Percentiles rank a stretch among this genome's conserved stretches.
These are phyloP conservation scores for Cylas formicarius DNA, from an alignment of 1,140 invertebrate species.

Conservation along the genomic window DNA sequence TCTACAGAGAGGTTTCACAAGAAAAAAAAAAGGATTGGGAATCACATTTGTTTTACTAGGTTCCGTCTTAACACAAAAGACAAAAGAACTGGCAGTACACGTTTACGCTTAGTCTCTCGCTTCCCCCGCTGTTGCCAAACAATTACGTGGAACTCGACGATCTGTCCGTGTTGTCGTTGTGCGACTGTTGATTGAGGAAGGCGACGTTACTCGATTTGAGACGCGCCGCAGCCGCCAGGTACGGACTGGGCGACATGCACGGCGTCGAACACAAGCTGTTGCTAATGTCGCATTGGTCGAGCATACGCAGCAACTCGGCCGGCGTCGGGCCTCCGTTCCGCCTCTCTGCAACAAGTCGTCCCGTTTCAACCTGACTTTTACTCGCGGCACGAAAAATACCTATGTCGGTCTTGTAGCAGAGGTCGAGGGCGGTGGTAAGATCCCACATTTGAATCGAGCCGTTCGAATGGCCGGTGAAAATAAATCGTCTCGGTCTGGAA, in stretches of 20 bases:
- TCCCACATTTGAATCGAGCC: conserved; percentile 98
- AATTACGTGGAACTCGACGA: conserved; percentile 17
- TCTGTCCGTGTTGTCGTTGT: conserved; percentile 35
- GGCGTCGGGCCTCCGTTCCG: conserved; percentile 78
- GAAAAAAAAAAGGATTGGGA: no score
- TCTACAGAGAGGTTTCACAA: no score
- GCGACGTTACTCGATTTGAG: conserved; percentile 68
- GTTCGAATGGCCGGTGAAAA: conserved; percentile 92
- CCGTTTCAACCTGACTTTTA: not conserved
- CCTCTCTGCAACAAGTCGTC: conserved; percentile 37
- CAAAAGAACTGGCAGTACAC: no score
- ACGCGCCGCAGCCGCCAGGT: conserved; percentile 52
- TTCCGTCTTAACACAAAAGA: no score
- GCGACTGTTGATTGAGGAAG: conserved; percentile 59
- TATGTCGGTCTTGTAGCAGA: conserved; percentile 59
- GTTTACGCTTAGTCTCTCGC: no score
- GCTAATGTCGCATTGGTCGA: conserved; percentile 90
- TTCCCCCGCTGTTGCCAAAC: no score
- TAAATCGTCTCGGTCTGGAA: conserved; percentile 79
- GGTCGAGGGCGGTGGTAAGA: conserved; percentile 88
- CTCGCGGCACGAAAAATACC: conserved; percentile 42
- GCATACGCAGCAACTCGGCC: conserved; percentile 77
- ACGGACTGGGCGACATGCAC: conserved; percentile 75
- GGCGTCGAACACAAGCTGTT: conserved; percentile 77
- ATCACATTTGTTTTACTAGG: no score